Evolutionary conservation across 2,888 invertebrate genomes (phyloP).

Genomic region (Anthoptus insignis): DNA sequence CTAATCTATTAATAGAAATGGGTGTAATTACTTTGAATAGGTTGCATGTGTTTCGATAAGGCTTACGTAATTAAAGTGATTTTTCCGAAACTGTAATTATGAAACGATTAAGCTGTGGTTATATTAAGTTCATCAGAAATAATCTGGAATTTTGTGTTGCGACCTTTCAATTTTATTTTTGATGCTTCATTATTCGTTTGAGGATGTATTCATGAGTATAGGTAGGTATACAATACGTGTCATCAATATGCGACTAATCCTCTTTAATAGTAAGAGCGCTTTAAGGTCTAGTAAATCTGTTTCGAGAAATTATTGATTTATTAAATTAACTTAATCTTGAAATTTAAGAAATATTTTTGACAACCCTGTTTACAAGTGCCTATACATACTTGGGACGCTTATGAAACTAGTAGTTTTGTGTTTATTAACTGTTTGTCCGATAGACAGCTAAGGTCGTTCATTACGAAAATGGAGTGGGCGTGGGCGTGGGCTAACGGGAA

Average conservation of each 20-base stretch:
- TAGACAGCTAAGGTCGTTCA: constrained; percentile 15
- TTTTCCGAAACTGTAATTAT: background rate
- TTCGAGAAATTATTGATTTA: too few relatives aligned
- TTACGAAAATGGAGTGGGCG: constrained; percentile 12
- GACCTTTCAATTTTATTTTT: too few relatives aligned
- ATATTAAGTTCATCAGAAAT: too few relatives aligned
- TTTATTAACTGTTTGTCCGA: constrained; percentile 14
- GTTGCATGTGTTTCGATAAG: background rate
- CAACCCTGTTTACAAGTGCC: constrained; percentile 7
- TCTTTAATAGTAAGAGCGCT: too few relatives aligned
- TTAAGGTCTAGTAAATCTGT: too few relatives aligned
- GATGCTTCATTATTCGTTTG: too few relatives aligned
- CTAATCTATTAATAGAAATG: background rate
- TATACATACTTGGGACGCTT: background rate
- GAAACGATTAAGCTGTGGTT: too few relatives aligned
- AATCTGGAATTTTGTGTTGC: too few relatives aligned
- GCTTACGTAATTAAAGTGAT: background rate
- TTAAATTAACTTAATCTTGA: too few relatives aligned
- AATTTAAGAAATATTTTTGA: background rate
- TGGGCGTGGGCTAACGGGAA: background rate
- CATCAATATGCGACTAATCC: too few relatives aligned
- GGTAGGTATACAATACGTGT: too few relatives aligned
- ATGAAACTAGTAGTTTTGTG: constrained; percentile 12
- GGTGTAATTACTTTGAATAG: background rate
- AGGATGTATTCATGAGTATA: too few relatives aligned